Base-by-base conservation (phyloP, 2,113 vertebrate genomes). In the Monopterus albus region DNA sequence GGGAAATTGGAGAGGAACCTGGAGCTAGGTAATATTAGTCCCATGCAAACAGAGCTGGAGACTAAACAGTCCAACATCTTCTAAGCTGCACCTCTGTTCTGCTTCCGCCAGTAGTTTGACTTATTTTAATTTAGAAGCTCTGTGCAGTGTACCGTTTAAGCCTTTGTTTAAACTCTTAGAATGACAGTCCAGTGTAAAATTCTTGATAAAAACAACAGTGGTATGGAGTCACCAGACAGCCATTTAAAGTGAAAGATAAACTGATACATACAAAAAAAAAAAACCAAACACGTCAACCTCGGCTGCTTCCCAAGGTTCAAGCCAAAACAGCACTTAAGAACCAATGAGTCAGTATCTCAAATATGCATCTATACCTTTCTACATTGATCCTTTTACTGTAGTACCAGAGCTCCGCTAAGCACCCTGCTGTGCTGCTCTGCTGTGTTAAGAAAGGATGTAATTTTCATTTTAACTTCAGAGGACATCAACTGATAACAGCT, bases 41-140 rank as follows among this genome's bases (percentile, higher is more conserved):
- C 12, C 12, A 3, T 53, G 11, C 26, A 60, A 38, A 40, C 39
- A 47, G 6, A 40, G 31, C 11, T 18, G 3, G 5, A 65, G 20
- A 75, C 47, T 50, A 71, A 71, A 75, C 60, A 66, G 31, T 18
- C 28, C 6, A n/a, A 43, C 45, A 43, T 56, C 42, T 36, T 28
- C 29, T 53, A 15, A 7, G 1, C 18, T 0, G 0, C 13, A 36
- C 26, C 47, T 39, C 17, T 18, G 17, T 50, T 69, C 14, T 69
- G 31, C 58, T 59, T 31, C 46, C 55, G 14, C 35, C 50, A 72
- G 33, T 40, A 43, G 55, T 60, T 69, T 0, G 17, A 14, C 49
- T 17, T 6, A 6, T 40, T 23, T 20, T 58, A 58, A 79, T 59
- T 31, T 45, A n/a, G 17, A 29, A 53, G 1, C 10, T 23, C 40